Evolutionary conservation across 2,797 vertebrate species (phyloP).

Genomic region (Oreonectes daqikongensis): DNA sequence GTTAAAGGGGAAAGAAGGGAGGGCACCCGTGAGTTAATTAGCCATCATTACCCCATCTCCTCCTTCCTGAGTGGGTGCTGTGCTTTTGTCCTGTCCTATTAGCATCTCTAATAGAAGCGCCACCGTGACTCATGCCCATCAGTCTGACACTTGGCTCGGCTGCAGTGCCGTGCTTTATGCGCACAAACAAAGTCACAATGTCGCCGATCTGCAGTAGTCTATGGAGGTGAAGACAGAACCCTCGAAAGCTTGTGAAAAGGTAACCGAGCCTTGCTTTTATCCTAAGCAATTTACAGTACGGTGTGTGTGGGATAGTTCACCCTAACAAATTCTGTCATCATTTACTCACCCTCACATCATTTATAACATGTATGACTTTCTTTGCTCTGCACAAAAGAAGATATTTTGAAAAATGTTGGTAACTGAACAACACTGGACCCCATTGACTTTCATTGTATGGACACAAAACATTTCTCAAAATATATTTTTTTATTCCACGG

Average conservation of each 20-base stretch:
- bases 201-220: slow-evolving; percentile 5
- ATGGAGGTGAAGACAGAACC: neutral
- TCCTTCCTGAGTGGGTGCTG: slow-evolving; percentile 63
- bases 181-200: neutral
- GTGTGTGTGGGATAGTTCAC: too few species aligned
- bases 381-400: too few species aligned
- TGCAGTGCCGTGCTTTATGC: neutral
- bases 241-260: neutral
- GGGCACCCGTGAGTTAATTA: slow-evolving; percentile 65
- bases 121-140: slow-evolving; percentile 40
- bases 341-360: too few species aligned
- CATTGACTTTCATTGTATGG: too few species aligned
- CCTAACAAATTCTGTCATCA: too few species aligned
- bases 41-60: slow-evolving; percentile 75
- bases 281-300: neutral
- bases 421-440: too few species aligned
- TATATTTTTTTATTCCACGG: too few species aligned
- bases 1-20: slow-evolving; percentile 24
- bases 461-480: too few species aligned
- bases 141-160: slow-evolving; percentile 21
- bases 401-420: too few species aligned
- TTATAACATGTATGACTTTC: too few species aligned
- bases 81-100: slow-evolving; percentile 69
- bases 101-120: slow-evolving; percentile 58
- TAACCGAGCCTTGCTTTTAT: neutral